These are phyloP conservation scores for Drosophila littoralis DNA, from an alignment of 1,140 invertebrate species.

Conservation along the genomic window DNA sequence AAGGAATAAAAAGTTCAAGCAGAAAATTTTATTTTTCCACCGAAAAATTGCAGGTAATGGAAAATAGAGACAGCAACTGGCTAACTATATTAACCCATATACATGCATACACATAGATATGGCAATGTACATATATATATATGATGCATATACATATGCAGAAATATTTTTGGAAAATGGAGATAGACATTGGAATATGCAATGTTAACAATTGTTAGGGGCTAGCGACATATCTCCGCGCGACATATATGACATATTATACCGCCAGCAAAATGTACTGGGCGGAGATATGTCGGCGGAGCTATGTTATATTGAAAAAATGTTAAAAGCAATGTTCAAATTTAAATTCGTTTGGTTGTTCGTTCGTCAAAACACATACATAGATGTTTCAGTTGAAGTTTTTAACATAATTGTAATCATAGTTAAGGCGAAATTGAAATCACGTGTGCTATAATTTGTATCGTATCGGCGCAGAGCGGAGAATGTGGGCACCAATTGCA, in stretches of 20 bases:
- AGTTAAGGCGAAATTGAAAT: constrained; percentile 48
- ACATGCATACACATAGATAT: constrained; percentile 36
- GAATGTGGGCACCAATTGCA: constrained; percentile 14
- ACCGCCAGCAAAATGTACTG: too few species aligned
- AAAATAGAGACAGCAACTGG: constrained; percentile 30
- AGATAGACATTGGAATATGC: constrained; percentile 26
- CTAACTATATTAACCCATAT: constrained; percentile 44
- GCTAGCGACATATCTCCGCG: too few species aligned
- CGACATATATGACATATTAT: too few species aligned
- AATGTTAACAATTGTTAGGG: not conserved
- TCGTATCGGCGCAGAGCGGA: constrained; percentile 22
- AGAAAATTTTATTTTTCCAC: constrained; percentile 73
- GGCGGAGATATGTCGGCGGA: too few species aligned
- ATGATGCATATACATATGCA: constrained; percentile 32
- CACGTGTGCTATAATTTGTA: constrained; percentile 60
- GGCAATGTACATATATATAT: constrained; percentile 44
- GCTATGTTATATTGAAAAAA: too few species aligned
- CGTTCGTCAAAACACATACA: constrained; percentile 48
- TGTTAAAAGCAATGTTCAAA: constrained; percentile 48
- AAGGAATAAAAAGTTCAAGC: constrained; percentile 20
- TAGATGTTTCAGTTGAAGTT: constrained; percentile 33
- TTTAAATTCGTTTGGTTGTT: constrained; percentile 55
- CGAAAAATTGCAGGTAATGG: constrained; percentile 63
- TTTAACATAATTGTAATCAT: constrained; percentile 45
- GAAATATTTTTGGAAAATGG: constrained; percentile 70